Percentiles rank a stretch among this genome's conserved stretches.
phyloP scores from a whole-genome alignment of 2,888 invertebrate genomes.

The Dichetophora obliterata region DNA sequence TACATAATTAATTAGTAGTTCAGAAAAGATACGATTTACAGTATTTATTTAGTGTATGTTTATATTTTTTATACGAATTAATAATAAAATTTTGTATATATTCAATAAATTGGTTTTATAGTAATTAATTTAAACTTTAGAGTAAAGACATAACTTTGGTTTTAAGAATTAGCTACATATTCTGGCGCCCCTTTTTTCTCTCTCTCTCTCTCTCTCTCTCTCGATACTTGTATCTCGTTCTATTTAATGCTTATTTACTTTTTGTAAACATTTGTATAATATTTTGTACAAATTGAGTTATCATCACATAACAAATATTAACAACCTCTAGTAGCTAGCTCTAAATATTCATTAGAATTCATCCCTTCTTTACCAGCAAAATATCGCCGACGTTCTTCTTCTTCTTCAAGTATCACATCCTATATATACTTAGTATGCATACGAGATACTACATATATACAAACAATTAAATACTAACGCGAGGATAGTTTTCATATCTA shows the following conservation, averaged over 20 bases:
- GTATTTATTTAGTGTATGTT: background rate
- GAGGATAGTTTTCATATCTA: conserved; percentile 26
- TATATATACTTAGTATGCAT: no score
- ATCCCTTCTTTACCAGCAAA: no score
- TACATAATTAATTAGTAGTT: conserved; percentile 7
- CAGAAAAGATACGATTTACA: background rate
- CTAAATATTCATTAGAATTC: background rate
- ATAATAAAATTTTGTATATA: background rate
- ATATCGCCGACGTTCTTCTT: no score
- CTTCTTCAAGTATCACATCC: no score
- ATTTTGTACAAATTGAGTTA: conserved; percentile 14
- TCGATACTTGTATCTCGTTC: background rate
- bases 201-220: background rate
- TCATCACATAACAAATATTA: conserved; percentile 31
- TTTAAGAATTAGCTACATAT: conserved; percentile 27
- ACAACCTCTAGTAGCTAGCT: conserved; percentile 29
- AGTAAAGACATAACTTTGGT: conserved; percentile 32
- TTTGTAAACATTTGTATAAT: background rate
- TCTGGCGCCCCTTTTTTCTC: background rate
- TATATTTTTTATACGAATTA: conserved; percentile 13
- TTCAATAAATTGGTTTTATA: conserved; percentile 6
- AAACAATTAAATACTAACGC: no score
- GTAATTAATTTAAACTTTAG: conserved; percentile 25
- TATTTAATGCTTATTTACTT: background rate
- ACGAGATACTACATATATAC: no score